phyloP scores from a whole-genome alignment of 1,140 invertebrate genomes.

The Orchesella cincta region DNA sequence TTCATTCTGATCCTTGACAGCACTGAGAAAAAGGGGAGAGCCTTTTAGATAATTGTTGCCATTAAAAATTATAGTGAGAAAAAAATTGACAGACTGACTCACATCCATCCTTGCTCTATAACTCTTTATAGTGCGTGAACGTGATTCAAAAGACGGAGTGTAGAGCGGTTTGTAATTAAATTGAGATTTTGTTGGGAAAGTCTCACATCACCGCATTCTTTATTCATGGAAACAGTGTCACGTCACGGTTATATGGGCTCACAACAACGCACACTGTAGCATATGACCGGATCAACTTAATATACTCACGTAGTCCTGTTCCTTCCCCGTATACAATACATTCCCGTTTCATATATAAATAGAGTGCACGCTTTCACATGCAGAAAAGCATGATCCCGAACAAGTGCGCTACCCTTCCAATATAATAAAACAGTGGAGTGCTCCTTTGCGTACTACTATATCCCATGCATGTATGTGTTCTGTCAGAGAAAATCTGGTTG shows the following conservation, averaged over 20 bases:
- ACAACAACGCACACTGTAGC: too few species aligned
- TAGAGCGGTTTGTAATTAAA: constrained; percentile 10
- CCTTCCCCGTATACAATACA: too few species aligned
- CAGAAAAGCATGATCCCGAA: too few species aligned
- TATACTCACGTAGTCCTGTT: too few species aligned
- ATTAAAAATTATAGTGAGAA: constrained; percentile 3
- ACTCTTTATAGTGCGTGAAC: neutral
- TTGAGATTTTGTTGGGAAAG: neutral
- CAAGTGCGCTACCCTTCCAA: too few species aligned
- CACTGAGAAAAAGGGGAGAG: neutral
- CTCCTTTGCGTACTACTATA: too few species aligned
- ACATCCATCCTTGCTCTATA: neutral
- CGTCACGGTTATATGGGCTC: neutral
- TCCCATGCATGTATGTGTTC: neutral
- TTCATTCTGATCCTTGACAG: neutral
- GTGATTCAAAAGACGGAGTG: neutral
- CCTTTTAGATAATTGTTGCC: constrained; percentile 3
- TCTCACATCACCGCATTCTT: neutral
- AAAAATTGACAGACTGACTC: constrained; percentile 8
- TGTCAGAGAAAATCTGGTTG: neutral
- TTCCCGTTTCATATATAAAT: too few species aligned
- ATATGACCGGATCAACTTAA: too few species aligned
- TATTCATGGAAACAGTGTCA: constrained; percentile 4
- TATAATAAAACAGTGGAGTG: too few species aligned
- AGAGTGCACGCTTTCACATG: too few species aligned